A percentile compares a stretch with the other conserved stretches of the same genome.
Evolutionary conservation across 2,888 invertebrate genomes (phyloP).

Genomic region (Epistrophe grossulariae): DNA sequence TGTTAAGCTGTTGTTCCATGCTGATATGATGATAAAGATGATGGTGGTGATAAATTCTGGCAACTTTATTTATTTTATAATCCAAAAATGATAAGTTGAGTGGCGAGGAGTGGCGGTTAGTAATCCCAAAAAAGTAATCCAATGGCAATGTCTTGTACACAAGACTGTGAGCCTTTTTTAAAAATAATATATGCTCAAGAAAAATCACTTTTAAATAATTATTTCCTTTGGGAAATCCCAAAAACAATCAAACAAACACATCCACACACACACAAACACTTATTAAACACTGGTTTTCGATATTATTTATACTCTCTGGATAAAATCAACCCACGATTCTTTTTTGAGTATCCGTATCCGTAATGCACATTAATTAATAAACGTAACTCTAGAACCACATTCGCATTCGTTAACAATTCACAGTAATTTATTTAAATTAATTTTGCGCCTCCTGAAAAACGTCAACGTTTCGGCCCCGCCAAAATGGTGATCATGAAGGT

Average conservation of each 20-base stretch:
- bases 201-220: slow-evolving; percentile 39
- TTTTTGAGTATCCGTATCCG: slow-evolving; percentile 32
- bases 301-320: not conserved
- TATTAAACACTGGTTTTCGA: not conserved
- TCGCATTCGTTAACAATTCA: slow-evolving; percentile 68
- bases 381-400: slow-evolving; percentile 59
- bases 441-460: slow-evolving; percentile 61
- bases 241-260: slow-evolving; percentile 3
- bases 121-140: slow-evolving; percentile 72
- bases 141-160: slow-evolving; percentile 42
- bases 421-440: slow-evolving; percentile 74
- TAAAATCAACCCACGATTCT: slow-evolving; percentile 47
- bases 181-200: not conserved
- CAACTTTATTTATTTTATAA: slow-evolving; percentile 53
- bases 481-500: slow-evolving; percentile 47
- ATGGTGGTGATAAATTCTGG: slow-evolving; percentile 52
- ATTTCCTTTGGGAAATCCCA: slow-evolving; percentile 31
- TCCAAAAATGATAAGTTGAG: slow-evolving; percentile 47
- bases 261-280: not conserved
- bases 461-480: slow-evolving; percentile 31
- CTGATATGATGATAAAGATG: slow-evolving; percentile 48
- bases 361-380: slow-evolving; percentile 70
- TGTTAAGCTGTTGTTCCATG: slow-evolving; percentile 71
- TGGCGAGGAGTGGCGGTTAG: slow-evolving; percentile 14
- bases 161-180: slow-evolving; percentile 12